These are phyloP conservation scores for Baronia brevicornis DNA, from an alignment of 2,888 invertebrate genomes.

Conservation along the genomic window DNA sequence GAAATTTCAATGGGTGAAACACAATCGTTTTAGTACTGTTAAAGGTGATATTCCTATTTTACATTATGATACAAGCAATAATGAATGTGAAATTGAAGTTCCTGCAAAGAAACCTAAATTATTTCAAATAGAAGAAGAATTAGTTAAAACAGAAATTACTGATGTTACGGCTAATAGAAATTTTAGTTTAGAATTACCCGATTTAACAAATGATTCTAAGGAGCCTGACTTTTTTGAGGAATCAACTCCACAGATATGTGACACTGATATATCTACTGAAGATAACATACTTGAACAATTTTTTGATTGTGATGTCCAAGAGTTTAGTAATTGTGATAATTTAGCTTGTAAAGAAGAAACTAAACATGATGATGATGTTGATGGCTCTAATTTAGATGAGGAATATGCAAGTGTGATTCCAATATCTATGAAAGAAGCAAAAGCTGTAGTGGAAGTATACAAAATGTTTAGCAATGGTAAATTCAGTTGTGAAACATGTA, in stretches of 20 bases:
- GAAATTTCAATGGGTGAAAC: slow-evolving; percentile 44
- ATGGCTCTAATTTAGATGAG: slow-evolving; percentile 45
- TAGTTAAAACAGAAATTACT: slow-evolving; percentile 13
- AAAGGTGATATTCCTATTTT: slow-evolving; percentile 33
- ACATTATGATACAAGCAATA: slow-evolving; percentile 38
- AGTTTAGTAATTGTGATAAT: slow-evolving; percentile 10
- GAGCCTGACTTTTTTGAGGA: slow-evolving; percentile 2
- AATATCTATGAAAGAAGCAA: slow-evolving; percentile 48
- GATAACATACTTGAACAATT: slow-evolving; percentile 27
- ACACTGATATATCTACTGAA: slow-evolving; percentile 16
- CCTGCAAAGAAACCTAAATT: slow-evolving; percentile 17
- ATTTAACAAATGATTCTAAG: background rate
- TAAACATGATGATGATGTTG: slow-evolving; percentile 27
- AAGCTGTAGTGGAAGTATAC: slow-evolving; percentile 49
- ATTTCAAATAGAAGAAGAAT: slow-evolving; percentile 15
- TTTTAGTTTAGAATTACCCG: background rate
- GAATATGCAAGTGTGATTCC: slow-evolving; percentile 56
- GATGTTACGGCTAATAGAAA: slow-evolving; percentile 7
- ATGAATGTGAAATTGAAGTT: slow-evolving; percentile 32
- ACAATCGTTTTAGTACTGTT: slow-evolving; percentile 28
- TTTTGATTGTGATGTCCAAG: slow-evolving; percentile 21
- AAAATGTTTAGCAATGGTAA: slow-evolving; percentile 44
- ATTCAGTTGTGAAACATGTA: slow-evolving; percentile 41
- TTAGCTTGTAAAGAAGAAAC: slow-evolving; percentile 13
- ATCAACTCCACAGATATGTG: slow-evolving; percentile 8